A percentile compares a stretch with the other conserved stretches of the same genome.
Evolutionary conservation across 2,113 vertebrate genomes (phyloP).

Genomic region (Mustelus asterias): DNA sequence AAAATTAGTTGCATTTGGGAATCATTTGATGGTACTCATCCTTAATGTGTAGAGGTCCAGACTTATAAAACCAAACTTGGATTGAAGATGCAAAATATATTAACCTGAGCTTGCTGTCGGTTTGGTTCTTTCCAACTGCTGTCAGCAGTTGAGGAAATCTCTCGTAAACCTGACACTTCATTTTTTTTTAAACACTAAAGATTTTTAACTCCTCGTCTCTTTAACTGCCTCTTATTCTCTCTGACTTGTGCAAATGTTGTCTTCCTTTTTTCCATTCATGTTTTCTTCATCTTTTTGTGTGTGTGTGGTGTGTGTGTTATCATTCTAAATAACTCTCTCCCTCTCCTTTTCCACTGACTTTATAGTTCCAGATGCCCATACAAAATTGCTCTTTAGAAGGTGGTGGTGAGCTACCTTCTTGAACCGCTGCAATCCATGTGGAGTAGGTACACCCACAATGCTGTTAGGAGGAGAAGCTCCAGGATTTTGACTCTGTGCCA

Average conservation of each 20-base stretch:
- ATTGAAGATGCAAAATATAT: not conserved
- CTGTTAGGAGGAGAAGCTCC: too few relatives aligned
- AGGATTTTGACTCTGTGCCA: too few relatives aligned
- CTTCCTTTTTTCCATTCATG: not conserved
- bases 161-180: not conserved
- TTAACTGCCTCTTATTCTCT: not conserved
- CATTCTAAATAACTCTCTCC: not conserved
- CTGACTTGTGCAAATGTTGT: not conserved
- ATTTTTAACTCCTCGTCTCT: not conserved
- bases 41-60: too few relatives aligned
- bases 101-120: not conserved
- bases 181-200: not conserved
- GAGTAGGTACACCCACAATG: too few relatives aligned
- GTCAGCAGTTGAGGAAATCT: not conserved
- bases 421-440: too few relatives aligned
- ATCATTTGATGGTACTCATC: not conserved
- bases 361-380: not conserved
- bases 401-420: too few relatives aligned
- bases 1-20: not conserved
- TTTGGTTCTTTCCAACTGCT: not conserved
- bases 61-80: not conserved
- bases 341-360: not conserved
- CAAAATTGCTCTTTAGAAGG: too few relatives aligned
- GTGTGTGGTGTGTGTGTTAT: too few relatives aligned
- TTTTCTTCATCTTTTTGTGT: not conserved